These are phyloP conservation scores for Nyctalus aviator DNA, from an alignment of 2,797 vertebrate species.

Conservation along the genomic window DNA sequence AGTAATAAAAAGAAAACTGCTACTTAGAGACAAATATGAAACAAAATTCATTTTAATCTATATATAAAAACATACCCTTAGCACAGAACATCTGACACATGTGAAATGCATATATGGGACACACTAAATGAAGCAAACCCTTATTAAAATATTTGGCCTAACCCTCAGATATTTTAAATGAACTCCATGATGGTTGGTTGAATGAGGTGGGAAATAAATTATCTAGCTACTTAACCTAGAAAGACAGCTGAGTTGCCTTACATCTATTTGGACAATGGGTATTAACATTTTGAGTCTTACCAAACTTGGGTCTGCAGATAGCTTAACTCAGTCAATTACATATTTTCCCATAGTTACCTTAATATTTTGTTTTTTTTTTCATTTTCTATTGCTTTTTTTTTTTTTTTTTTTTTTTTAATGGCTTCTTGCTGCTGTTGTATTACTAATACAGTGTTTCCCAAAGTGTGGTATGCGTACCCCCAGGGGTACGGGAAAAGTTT, in stretches of 20 bases:
- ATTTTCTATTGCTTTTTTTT: conserved; percentile 78
- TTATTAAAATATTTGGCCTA: conserved; percentile 81
- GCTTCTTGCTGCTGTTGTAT: conserved; percentile 79
- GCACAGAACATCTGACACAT: conserved; percentile 78
- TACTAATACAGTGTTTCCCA: not conserved
- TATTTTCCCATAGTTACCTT: conserved; percentile 58
- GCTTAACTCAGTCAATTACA: conserved; percentile 58
- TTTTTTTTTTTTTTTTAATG: conserved; percentile 75
- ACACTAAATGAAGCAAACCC: conserved; percentile 78
- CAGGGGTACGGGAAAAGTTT: too few species aligned
- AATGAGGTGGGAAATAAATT: conserved; percentile 85
- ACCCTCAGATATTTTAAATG: conserved; percentile 75
- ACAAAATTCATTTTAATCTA: conserved; percentile 82
- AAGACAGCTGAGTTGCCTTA: conserved; percentile 69
- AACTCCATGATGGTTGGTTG: conserved; percentile 76
- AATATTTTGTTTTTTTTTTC: conserved; percentile 53
- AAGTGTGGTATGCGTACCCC: too few species aligned
- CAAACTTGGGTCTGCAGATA: conserved; percentile 69
- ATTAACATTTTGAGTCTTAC: conserved; percentile 66
- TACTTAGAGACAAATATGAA: conserved; percentile 86
- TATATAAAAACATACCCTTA: conserved; percentile 81
- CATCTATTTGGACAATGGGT: conserved; percentile 74
- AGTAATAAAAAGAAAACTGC: conserved; percentile 80
- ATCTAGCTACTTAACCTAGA: conserved; percentile 29
- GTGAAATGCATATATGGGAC: conserved; percentile 74